These are phyloP conservation scores for Idaea dimidiata DNA, from an alignment of 2,888 invertebrate species.

Conservation along the genomic window DNA sequence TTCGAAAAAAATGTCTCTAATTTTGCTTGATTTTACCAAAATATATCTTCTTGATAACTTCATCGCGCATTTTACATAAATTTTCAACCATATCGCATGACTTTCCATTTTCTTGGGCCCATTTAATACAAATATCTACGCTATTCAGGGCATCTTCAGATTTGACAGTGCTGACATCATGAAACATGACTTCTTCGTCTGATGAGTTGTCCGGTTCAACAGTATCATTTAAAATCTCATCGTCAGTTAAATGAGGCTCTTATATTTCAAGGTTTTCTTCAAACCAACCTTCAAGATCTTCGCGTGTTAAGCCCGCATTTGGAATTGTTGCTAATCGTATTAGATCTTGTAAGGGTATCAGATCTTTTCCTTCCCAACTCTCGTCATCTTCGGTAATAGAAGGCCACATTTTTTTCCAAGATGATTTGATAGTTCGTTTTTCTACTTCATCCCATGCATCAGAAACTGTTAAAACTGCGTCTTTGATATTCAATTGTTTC, in stretches of 20 bases:
- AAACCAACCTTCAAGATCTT: slow-evolving; percentile 9
- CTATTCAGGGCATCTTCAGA: slow-evolving; percentile 10
- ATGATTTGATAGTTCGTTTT: slow-evolving; percentile 4
- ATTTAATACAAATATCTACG: slow-evolving; percentile 7
- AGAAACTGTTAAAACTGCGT: slow-evolving; percentile 2
- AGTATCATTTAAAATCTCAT: slow-evolving; percentile 10
- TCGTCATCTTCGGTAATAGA: slow-evolving; percentile 6
- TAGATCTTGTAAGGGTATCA: slow-evolving; percentile 3
- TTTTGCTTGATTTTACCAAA: too few relatives aligned
- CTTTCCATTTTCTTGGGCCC: slow-evolving; percentile 8
- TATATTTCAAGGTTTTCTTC: slow-evolving; percentile 6
- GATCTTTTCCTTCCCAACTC: slow-evolving; percentile 3
- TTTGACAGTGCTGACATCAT: slow-evolving; percentile 7
- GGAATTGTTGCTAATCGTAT: slow-evolving; percentile 2
- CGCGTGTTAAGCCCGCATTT: slow-evolving; percentile 7
- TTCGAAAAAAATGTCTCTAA: too few relatives aligned
- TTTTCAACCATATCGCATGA: too few relatives aligned
- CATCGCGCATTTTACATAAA: too few relatives aligned
- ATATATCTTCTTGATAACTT: too few relatives aligned
- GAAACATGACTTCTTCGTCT: slow-evolving; percentile 6
- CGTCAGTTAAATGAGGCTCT: slow-evolving; percentile 6
- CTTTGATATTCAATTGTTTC: slow-evolving; percentile 8
- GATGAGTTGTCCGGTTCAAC: slow-evolving; percentile 8
- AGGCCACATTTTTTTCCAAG: slow-evolving; percentile 8
- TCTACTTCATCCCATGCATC: slow-evolving; percentile 4